A percentile compares a stretch with the other conserved stretches of the same genome.
Conservation (phyloP, 2,888 invertebrate species). For the Spialia ferax region DNA sequence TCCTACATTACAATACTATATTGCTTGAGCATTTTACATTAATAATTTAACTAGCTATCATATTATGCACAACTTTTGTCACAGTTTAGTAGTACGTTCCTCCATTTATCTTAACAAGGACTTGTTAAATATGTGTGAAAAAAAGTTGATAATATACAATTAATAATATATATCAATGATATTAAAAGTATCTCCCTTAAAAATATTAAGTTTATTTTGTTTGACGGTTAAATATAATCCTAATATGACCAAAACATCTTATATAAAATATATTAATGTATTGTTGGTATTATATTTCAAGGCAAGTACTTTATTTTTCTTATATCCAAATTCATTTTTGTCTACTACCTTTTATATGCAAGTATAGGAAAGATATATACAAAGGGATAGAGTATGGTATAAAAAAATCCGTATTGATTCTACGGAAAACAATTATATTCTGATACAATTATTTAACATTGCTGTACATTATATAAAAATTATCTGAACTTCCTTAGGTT, state of each 20-base stretch:
- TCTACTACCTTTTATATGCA: constrained; percentile 14
- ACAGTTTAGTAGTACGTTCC: too few species aligned
- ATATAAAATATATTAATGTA: constrained; percentile 38
- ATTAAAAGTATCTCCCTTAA: constrained; percentile 32
- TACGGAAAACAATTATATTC: constrained; percentile 25
- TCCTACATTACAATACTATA: too few species aligned
- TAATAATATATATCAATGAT: constrained; percentile 3
- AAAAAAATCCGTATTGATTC: constrained; percentile 16
- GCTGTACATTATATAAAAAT: constrained; percentile 23
- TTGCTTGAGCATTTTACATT: too few species aligned
- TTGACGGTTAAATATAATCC: constrained; percentile 13
- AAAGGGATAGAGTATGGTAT: constrained; percentile 5
- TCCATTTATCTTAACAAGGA: too few species aligned
- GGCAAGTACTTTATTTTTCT: constrained; percentile 28
- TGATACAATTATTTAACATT: constrained; percentile 22
- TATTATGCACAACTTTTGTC: too few species aligned
- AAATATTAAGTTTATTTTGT: constrained; percentile 32
- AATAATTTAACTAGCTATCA: too few species aligned
- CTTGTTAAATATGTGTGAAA: too few species aligned
- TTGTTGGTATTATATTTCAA: constrained; percentile 26
- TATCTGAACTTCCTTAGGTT: constrained; percentile 9
- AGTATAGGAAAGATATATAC: constrained; percentile 18
- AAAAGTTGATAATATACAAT: too few species aligned
- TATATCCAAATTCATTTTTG: constrained; percentile 34
- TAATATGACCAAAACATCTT: constrained; percentile 36